A percentile compares a stretch with the other conserved stretches of the same genome.
These are phyloP conservation scores for Ara ararauna DNA, from an alignment of 2,797 vertebrate species.

Conservation along the genomic window DNA sequence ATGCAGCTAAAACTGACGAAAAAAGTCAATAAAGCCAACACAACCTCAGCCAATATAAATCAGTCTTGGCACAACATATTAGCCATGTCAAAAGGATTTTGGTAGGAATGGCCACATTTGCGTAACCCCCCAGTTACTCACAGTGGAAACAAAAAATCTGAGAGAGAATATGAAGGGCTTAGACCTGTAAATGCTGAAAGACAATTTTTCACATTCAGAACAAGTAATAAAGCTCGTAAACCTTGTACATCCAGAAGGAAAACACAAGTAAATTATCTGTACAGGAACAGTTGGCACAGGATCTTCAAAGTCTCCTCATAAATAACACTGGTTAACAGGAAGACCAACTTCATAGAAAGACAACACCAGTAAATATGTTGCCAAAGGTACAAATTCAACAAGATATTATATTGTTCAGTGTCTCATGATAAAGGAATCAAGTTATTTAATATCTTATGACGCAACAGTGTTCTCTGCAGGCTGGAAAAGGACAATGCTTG, in stretches of 20 bases:
- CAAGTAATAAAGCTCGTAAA: background rate
- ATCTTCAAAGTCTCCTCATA: background rate
- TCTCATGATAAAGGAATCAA: constrained; percentile 8
- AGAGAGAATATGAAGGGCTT: background rate
- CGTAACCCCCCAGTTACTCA: background rate
- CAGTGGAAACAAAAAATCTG: background rate
- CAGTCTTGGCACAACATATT: background rate
- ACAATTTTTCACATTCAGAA: background rate
- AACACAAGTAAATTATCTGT: background rate
- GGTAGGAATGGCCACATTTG: background rate
- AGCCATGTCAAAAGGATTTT: background rate
- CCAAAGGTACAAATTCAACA: constrained; percentile 17
- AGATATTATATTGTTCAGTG: background rate
- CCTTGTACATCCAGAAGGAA: background rate
- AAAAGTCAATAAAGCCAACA: background rate
- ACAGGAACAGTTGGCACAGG: background rate
- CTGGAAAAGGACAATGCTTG: background rate
- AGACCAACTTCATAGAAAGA: background rate
- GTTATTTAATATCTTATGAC: constrained; percentile 25
- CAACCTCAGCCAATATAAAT: background rate
- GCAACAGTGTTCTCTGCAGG: background rate
- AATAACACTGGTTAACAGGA: background rate
- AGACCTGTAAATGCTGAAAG: background rate
- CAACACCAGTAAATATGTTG: background rate
- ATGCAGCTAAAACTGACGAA: background rate